Conservation (phyloP, 2,113 vertebrate species). For the Grantiella picta region DNA sequence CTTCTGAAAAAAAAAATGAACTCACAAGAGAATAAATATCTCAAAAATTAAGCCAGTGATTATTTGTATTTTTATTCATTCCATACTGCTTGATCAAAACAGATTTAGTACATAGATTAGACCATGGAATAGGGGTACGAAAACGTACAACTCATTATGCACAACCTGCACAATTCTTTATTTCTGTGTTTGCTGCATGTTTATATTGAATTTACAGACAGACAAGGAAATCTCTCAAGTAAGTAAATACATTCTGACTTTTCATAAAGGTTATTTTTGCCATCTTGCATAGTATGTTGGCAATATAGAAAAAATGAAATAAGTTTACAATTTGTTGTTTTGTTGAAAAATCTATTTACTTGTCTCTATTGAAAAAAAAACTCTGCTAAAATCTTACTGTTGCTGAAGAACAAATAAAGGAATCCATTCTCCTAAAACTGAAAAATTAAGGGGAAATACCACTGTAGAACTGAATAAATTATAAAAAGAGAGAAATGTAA, state of each 20-base stretch:
- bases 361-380: neutral
- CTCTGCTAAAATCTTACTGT: neutral
- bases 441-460: neutral
- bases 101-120: neutral
- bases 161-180: neutral
- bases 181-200: neutral
- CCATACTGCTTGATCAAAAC: neutral
- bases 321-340: neutral
- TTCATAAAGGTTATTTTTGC: neutral
- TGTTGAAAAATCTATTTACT: neutral
- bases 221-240: neutral
- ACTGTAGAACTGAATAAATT: neutral
- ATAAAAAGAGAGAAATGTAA: neutral
- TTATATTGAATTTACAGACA: neutral
- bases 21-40: neutral
- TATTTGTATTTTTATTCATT: neutral
- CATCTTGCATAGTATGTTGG: neutral
- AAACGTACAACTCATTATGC: neutral
- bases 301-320: neutral
- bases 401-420: neutral
- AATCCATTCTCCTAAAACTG: neutral
- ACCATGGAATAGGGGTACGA: neutral
- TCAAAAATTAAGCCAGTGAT: neutral
- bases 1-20: neutral
- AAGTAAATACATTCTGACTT: neutral